Evolutionary conservation across 2,888 invertebrate genomes (phyloP).

Genomic region (Xestia xanthographa): DNA sequence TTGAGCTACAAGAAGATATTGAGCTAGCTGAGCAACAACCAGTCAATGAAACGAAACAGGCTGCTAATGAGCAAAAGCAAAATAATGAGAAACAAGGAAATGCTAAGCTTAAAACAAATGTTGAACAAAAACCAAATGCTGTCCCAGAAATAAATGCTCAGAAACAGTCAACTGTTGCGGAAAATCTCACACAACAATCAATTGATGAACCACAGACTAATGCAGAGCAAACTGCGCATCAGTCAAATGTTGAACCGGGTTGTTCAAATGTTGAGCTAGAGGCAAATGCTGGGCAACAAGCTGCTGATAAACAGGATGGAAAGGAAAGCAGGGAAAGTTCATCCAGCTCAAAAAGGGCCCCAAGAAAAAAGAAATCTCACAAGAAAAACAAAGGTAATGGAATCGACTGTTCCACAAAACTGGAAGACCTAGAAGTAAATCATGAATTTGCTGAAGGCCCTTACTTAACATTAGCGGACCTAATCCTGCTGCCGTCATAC

Average conservation of each 20-base stretch:
- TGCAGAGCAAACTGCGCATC: slow-evolving; percentile 4
- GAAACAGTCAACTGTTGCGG: not conserved
- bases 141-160: not conserved
- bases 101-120: not conserved
- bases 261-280: not conserved
- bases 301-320: slow-evolving; percentile 15
- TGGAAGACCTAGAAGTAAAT: slow-evolving; percentile 83
- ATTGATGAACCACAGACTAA: not conserved
- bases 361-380: slow-evolving; percentile 53
- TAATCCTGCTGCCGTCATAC: slow-evolving; percentile 94
- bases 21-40: not conserved
- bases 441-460: slow-evolving; percentile 96
- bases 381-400: slow-evolving; percentile 51
- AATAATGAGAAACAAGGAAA: not conserved
- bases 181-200: not conserved
- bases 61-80: not conserved
- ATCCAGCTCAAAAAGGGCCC: slow-evolving; percentile 15
- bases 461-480: slow-evolving; percentile 95
- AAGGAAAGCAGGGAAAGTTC: slow-evolving; percentile 15
- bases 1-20: slow-evolving; percentile 4
- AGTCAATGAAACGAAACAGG: not conserved
- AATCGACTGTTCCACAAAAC: slow-evolving; percentile 41
- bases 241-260: not conserved
- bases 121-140: not conserved
- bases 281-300: slow-evolving; percentile 55